Percentiles rank a stretch among this genome's conserved stretches.
phyloP scores from a whole-genome alignment of 2,797 vertebrate genomes.

The Distichodus sexfasciatus region DNA sequence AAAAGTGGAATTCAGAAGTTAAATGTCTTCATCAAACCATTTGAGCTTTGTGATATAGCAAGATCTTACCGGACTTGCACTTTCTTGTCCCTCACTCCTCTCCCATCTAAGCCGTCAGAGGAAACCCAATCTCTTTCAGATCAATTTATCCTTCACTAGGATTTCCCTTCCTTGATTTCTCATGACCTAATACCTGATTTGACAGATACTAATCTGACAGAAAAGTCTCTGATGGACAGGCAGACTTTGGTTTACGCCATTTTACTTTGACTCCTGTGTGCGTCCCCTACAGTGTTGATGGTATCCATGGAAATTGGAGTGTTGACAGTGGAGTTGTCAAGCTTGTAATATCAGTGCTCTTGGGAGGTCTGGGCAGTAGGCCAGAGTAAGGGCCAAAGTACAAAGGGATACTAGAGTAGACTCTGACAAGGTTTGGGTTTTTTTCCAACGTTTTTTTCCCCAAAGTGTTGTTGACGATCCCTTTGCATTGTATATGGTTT shows the following conservation, averaged over 20 bases:
- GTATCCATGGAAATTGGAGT: slow-evolving; percentile 46
- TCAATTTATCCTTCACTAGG: not conserved
- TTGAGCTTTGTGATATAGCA: too few species aligned
- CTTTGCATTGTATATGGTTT: too few species aligned
- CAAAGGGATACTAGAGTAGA: not conserved
- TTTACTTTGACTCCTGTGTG: not conserved
- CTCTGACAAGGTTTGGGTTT: too few species aligned
- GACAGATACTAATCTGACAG: not conserved
- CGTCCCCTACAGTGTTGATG: slow-evolving; percentile 40
- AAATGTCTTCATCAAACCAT: too few species aligned
- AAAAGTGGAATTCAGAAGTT: too few species aligned
- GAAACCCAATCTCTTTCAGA: not conserved
- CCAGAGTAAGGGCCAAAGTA: slow-evolving; percentile 10
- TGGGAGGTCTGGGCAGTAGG: slow-evolving; percentile 3
- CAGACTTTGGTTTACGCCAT: not conserved
- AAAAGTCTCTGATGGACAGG: not conserved
- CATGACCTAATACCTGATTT: not conserved
- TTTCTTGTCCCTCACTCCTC: not conserved
- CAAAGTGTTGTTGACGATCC: too few species aligned
- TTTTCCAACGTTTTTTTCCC: too few species aligned
- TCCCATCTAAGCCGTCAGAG: not conserved
- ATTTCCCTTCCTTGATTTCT: not conserved
- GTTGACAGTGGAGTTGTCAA: not conserved
- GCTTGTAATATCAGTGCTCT: slow-evolving; percentile 35
- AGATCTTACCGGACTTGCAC: too few species aligned